These are phyloP conservation scores for Tragelaphus buxtoni DNA, from an alignment of 2,113 vertebrate species.

Conservation along the genomic window DNA sequence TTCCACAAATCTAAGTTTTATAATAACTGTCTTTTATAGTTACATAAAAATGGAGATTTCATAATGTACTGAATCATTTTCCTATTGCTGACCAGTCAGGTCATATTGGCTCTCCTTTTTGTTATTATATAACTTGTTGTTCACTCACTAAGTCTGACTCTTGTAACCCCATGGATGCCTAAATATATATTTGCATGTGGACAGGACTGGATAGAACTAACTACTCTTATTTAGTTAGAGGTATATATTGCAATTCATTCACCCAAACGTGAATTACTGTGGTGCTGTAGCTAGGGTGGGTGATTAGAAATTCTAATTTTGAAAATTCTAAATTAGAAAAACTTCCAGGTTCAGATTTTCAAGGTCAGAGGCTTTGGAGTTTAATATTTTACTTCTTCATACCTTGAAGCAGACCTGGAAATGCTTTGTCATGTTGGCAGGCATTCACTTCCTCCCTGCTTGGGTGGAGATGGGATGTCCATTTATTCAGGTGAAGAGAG, in stretches of 20 bases:
- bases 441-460: not conserved
- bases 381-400: not conserved
- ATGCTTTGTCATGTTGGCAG: not conserved
- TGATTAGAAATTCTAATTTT: not conserved
- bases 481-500: not conserved
- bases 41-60: not conserved
- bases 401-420: not conserved
- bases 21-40: not conserved
- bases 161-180: not conserved
- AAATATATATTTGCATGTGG: not conserved
- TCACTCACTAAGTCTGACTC: not conserved
- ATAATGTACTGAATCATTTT: constrained; percentile 7
- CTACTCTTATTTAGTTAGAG: not conserved
- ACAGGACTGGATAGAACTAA: not conserved
- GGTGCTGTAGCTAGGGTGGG: not conserved
- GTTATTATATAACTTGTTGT: not conserved
- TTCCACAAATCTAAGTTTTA: not conserved
- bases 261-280: not conserved
- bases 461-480: not conserved
- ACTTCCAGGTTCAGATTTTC: not conserved
- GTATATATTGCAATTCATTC: not conserved
- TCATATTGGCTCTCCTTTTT: not conserved
- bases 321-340: not conserved
- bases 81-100: not conserved
- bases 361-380: not conserved